Evolutionary conservation across 35 echinoderm and acorn worm species (phyloP), one percentile per base, ranked within the genome.

Genomic region (Patiria miniata): DNA sequence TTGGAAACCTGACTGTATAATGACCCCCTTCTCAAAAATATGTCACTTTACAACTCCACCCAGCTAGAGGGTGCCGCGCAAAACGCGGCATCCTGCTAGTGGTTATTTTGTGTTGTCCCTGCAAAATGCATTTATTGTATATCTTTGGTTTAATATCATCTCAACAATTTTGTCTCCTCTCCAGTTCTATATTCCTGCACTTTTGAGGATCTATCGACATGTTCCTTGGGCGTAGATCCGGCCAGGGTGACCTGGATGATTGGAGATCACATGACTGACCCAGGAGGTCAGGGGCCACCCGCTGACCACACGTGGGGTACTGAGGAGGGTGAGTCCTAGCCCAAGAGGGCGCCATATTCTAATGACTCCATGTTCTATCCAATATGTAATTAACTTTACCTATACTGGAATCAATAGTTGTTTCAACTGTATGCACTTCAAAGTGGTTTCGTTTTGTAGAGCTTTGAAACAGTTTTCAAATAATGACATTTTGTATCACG

Each of bases 261-360:
- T 34, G 34, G 34, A 73, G 65, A 30, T 73, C 7, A 73, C 0
- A 2, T 10, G 34, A 34, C 34, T 73, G 26, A 10, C 15, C 0
- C 15, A 7, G 26, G 0, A 14, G 34, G 65, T 32, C 65, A 73
- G 26, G 65, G 65, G 26, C 65, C 65, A 7, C 26, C 65, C 26
- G 65, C 65, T 26, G 65, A 73, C 65, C 65, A 73, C 26, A 73
- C 65, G 2, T 73, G 65, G 65, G 65, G 65, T 8, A 73, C 65
- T 30, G 65, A 73, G 1, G 7, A 28, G 7, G 65, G 65, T 73
- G 29, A 73, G 65, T 36, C 61, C 29, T 4, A 26, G 15, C 65
- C 8, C 2, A 36, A 10, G 26, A 12, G 65, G 65, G 34, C 34
- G 65, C 23, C 65, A 32, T 34, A 14, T 73, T 73, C 7, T 73